phyloP scores from a whole-genome alignment of 2,888 invertebrate genomes.

The Tigriopus californicus region DNA sequence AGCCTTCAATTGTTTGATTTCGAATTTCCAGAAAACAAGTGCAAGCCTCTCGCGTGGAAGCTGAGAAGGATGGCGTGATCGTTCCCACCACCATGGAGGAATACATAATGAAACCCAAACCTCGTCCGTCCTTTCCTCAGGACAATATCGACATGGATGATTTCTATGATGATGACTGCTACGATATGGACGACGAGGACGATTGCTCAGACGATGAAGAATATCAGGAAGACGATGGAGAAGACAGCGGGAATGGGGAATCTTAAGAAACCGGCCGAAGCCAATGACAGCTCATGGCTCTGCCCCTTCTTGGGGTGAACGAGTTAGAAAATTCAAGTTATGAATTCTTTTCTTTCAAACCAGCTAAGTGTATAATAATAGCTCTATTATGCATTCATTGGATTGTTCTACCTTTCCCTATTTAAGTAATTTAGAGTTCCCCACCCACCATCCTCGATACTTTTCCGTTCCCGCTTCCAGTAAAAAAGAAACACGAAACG shows the following conservation, averaged over 20 bases:
- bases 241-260: conserved; percentile 80
- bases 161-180: conserved; percentile 88
- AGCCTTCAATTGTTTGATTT: not conserved
- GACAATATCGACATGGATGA: conserved; percentile 77
- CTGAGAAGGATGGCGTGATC: conserved; percentile 86
- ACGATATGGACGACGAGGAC: conserved; percentile 30
- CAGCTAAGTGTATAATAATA: too few relatives aligned
- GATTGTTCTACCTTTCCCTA: too few relatives aligned
- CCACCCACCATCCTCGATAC: too few relatives aligned
- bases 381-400: too few relatives aligned
- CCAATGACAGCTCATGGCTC: not conserved
- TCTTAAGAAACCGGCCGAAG: conserved; percentile 38
- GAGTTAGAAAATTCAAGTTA: too few relatives aligned
- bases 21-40: conserved; percentile 70
- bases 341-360: too few relatives aligned
- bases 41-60: conserved; percentile 77
- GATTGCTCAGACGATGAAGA: conserved; percentile 25
- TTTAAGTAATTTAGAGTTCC: too few relatives aligned
- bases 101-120: conserved; percentile 61
- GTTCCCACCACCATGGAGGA: conserved; percentile 95
- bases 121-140: conserved; percentile 49
- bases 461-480: too few relatives aligned
- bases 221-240: conserved; percentile 40
- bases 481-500: too few relatives aligned
- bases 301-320: too few relatives aligned